Evolutionary conservation across 2,113 vertebrate genomes (phyloP).

Genomic region (Empidonax traillii): DNA sequence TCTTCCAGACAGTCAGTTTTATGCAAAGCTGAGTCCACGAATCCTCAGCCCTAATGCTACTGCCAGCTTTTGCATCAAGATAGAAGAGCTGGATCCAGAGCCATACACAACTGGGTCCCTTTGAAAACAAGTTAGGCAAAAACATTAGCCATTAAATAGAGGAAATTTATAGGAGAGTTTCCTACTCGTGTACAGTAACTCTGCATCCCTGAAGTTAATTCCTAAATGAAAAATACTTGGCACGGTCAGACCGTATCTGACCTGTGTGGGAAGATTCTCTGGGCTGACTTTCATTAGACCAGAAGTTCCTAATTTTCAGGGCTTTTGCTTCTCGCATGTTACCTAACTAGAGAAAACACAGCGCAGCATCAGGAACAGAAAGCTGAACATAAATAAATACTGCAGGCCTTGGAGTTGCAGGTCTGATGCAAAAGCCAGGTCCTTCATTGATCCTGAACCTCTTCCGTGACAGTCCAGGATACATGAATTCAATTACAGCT

Average conservation of each 20-base stretch:
- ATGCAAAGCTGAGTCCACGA: background rate
- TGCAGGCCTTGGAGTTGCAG: background rate
- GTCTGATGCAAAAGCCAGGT: background rate
- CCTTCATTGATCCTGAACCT: background rate
- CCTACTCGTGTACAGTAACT: background rate
- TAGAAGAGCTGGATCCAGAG: background rate
- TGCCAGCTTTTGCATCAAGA: background rate
- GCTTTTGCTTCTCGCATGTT: background rate
- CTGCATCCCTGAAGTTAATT: background rate
- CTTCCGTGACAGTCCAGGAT: background rate
- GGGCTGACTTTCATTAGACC: background rate
- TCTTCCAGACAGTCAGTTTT: background rate
- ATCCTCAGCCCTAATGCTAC: background rate
- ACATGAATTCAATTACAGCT: background rate
- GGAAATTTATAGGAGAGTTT: background rate
- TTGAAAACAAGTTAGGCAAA: background rate
- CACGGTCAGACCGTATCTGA: background rate
- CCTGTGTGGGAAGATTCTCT: background rate
- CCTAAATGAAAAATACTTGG: background rate
- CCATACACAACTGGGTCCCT: background rate
- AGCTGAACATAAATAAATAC: background rate
- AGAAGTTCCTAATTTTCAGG: background rate
- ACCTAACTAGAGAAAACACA: background rate
- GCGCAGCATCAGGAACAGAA: background rate
- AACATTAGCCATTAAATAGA: background rate